Percentiles rank a stretch among this genome's conserved stretches.
These are phyloP conservation scores for Diploscapter pachys DNA, from an alignment of 1,140 invertebrate species.

Conservation along the genomic window DNA sequence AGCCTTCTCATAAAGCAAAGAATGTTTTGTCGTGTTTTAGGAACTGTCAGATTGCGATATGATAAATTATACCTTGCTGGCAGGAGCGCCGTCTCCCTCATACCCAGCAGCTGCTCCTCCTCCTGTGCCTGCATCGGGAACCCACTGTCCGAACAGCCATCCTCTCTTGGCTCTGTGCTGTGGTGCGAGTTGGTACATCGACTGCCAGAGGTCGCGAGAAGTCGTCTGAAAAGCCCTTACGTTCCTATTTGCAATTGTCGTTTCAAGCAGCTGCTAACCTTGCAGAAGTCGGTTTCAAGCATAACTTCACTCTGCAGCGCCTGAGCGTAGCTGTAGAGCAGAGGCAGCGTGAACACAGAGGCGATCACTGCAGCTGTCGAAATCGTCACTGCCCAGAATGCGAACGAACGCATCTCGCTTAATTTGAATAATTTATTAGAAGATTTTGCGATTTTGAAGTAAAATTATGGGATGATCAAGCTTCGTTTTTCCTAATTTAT, in stretches of 20 bases:
- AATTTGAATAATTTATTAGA: no score
- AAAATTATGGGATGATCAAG: no score
- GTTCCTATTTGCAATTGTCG: neutral
- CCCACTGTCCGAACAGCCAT: constrained; percentile 46
- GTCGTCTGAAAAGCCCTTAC: constrained; percentile 9
- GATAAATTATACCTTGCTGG: neutral
- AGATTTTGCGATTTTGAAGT: no score
- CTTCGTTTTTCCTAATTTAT: no score
- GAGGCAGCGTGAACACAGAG: constrained; percentile 34
- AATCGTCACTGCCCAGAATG: constrained; percentile 33
- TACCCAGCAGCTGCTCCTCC: constrained; percentile 28
- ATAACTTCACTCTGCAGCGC: constrained; percentile 35
- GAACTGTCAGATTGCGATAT: no score
- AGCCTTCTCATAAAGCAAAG: no score
- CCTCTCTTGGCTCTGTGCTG: constrained; percentile 31
- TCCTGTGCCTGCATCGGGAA: constrained; percentile 39
- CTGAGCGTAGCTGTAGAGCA: constrained; percentile 38
- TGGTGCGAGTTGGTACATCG: constrained; percentile 6
- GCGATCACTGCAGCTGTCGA: constrained; percentile 36
- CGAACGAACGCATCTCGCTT: constrained; percentile 37
- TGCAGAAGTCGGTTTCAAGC: constrained; percentile 40
- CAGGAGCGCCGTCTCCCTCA: constrained; percentile 11
- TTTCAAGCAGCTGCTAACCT: constrained; percentile 10
- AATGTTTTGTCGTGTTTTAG: no score
- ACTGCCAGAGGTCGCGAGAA: constrained; percentile 28